Conservation (phyloP, 2,888 invertebrate species). For the Smittia sp. region DNA sequence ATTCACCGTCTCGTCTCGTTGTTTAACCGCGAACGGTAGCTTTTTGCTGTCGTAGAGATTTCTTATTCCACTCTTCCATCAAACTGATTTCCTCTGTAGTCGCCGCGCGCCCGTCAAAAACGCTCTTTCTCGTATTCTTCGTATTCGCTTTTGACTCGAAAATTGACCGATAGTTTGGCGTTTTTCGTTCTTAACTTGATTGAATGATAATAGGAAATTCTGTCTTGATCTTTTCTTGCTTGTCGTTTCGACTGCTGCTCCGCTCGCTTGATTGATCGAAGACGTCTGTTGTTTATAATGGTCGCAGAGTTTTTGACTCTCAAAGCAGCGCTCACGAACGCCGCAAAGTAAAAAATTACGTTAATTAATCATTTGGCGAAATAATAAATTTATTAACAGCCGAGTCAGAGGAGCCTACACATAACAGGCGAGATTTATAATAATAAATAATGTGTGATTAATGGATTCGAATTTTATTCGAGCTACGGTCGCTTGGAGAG, state of each 20-base stretch:
- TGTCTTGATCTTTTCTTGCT: neutral
- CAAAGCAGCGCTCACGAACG: neutral
- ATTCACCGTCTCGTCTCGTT: neutral
- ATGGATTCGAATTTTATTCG: slow-evolving; percentile 39
- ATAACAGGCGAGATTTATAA: slow-evolving; percentile 37
- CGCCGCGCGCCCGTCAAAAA: slow-evolving; percentile 11
- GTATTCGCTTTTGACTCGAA: slow-evolving; percentile 18
- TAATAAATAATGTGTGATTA: slow-evolving; percentile 41
- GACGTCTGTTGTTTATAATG: neutral
- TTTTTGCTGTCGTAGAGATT: slow-evolving; percentile 29
- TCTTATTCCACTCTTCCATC: slow-evolving; percentile 19
- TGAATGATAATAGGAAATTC: slow-evolving; percentile 37
- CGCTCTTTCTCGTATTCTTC: slow-evolving; percentile 6
- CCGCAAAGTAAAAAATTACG: slow-evolving; percentile 11
- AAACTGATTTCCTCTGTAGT: slow-evolving; percentile 7
- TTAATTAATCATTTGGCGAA: slow-evolving; percentile 8
- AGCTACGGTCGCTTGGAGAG: neutral
- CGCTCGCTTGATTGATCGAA: slow-evolving; percentile 18
- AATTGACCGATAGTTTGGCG: slow-evolving; percentile 12
- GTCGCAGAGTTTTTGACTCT: slow-evolving; percentile 4
- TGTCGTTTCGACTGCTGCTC: neutral
- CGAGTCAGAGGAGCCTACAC: slow-evolving; percentile 14
- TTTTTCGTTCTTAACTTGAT: slow-evolving; percentile 21
- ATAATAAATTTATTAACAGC: slow-evolving; percentile 41
- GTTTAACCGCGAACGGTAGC: slow-evolving; percentile 22